Base-by-base conservation (phyloP, 1,140 invertebrate species). In the Palaemon carinicauda region DNA sequence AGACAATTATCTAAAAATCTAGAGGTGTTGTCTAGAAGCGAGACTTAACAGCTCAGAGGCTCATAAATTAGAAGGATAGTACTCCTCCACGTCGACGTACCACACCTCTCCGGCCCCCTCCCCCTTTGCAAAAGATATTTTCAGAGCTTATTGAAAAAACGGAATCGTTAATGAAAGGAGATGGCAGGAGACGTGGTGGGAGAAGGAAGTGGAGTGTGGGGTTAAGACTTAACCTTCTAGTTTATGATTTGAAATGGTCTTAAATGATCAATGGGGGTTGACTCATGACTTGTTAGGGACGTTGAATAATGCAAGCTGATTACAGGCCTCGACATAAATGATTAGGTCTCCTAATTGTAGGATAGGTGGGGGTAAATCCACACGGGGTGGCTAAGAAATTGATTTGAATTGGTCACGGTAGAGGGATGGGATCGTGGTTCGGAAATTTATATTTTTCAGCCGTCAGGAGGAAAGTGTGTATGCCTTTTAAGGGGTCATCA, bases 401-500 rank as follows among this genome's bases (percentile, higher is more conserved):
- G 78, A 80, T 80, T 80, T 21, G 78, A 80, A 80, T 80, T 60
- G 78, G 78, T 80, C 78, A 60, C 78, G 78, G 78, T 80, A 60
- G 33, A 75, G 24, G 65, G 65, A 41, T 41, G 41, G 41, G 41
- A 41, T 41, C 41, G 41, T 41, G 41, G 41, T 41, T 12, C 12
- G 41, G 12, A 41, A 41, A 41, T 41, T 41, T 41, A 41, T 41
- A 41, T 41, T 41, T 41, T 41, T 41, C 41, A 41, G 41, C 41
- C 41, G 41, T 41, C 41, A 41, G 41, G 41, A 41, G 41, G 41
- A 41, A 41, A 41, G 41, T 12, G 12, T 12, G 7, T 41, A 5
- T 41, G 12, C 41, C 41, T 41, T 41, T 41, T 41, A 1, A 41
- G 3, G 33, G n/a, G 33, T 9, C 33, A 41, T 41, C 33, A 41